These are phyloP conservation scores for Macrocentrus cingulum DNA, from an alignment of 1,140 invertebrate species.

Conservation along the genomic window DNA sequence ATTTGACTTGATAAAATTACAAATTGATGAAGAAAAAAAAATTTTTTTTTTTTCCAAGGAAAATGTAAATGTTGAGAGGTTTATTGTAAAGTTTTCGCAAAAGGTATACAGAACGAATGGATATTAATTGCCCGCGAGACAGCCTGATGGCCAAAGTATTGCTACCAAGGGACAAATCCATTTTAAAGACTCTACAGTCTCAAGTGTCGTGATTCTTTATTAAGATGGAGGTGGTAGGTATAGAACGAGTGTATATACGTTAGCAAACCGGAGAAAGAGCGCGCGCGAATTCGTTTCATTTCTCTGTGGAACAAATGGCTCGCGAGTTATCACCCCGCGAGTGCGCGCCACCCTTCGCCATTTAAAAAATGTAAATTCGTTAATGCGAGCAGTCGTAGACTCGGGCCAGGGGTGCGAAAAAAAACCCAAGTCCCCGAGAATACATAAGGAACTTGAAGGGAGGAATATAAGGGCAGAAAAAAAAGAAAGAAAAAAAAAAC, in stretches of 20 bases:
- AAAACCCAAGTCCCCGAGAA: constrained; percentile 19
- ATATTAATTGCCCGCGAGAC: constrained; percentile 29
- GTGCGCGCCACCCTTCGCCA: constrained; percentile 44
- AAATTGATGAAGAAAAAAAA: neutral
- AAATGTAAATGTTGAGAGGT: neutral
- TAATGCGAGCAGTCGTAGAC: constrained; percentile 49
- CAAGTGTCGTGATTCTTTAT: constrained; percentile 49
- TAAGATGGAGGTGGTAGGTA: constrained; percentile 48
- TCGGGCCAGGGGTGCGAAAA: constrained; percentile 23
- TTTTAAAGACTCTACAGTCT: constrained; percentile 32
- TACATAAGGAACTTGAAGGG: constrained; percentile 25
- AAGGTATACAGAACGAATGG: constrained; percentile 15
- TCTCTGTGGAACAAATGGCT: constrained; percentile 56
- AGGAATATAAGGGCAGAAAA: constrained; percentile 21
- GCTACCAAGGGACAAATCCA: constrained; percentile 34
- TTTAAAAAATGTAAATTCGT: constrained; percentile 62
- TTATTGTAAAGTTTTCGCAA: constrained; percentile 3
- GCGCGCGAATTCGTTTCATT: constrained; percentile 46
- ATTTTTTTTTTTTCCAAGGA: neutral
- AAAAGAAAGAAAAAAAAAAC: constrained; percentile 22
- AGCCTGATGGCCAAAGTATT: constrained; percentile 15
- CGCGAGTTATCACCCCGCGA: constrained; percentile 56
- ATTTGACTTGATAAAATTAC: too few relatives aligned
- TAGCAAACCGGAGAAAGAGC: neutral
- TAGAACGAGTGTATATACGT: neutral